phyloP scores from a whole-genome alignment of 30 jellyfish, hydroid and myxozoan species.

The Turritopsis rubra region DNA sequence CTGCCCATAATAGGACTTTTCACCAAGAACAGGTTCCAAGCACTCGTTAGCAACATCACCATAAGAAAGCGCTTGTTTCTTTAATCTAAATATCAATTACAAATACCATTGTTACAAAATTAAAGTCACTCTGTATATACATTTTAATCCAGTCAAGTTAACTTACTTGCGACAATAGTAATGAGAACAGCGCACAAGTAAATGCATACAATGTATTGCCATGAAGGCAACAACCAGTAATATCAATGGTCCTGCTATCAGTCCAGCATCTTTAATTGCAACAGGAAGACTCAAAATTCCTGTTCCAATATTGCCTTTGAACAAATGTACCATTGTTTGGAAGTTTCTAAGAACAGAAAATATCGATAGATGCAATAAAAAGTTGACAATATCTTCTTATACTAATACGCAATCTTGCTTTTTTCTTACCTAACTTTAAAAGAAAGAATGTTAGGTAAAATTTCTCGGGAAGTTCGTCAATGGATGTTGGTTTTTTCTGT shows the following conservation, averaged over 20 bases:
- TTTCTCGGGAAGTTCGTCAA: too few relatives aligned
- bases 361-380: not conserved
- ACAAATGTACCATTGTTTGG: slow-evolving; percentile 71
- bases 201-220: slow-evolving; percentile 92
- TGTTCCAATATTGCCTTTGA: slow-evolving; percentile 92
- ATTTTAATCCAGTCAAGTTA: not conserved
- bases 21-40: slow-evolving; percentile 39
- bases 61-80: slow-evolving; percentile 71
- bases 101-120: too few relatives aligned
- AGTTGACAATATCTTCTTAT: too few relatives aligned
- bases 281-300: slow-evolving; percentile 86
- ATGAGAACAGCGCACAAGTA: slow-evolving; percentile 74
- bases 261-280: slow-evolving; percentile 78
- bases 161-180: slow-evolving; percentile 68
- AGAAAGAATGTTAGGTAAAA: too few relatives aligned
- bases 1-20: slow-evolving; percentile 50
- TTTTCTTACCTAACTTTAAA: too few relatives aligned
- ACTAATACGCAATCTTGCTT: too few relatives aligned
- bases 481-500: too few relatives aligned
- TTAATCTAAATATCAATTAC: slow-evolving; percentile 29
- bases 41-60: slow-evolving; percentile 95
- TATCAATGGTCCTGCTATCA: slow-evolving; percentile 79
- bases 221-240: slow-evolving; percentile 62
- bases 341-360: slow-evolving; percentile 41
- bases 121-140: not conserved